Base-by-base conservation (phyloP, 2,113 vertebrate species). In the Chrysemys picta region DNA sequence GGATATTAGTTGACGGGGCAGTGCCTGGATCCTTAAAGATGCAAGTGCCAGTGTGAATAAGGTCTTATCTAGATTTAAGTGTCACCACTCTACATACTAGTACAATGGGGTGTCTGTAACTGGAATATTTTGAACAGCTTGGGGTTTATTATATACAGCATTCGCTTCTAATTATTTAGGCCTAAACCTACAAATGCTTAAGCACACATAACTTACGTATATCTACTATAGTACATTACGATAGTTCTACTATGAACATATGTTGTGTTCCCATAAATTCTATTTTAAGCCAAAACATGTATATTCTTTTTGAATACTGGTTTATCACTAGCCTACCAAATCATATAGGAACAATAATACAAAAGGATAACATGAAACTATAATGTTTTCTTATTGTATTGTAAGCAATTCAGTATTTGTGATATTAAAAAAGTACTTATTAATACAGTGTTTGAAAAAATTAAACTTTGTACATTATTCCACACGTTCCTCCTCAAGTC, bases 391-490 rank as follows among this genome's bases (percentile, higher is more conserved):
- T 7, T 31, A 25, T 93, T 82, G 21, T 6, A 80, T 92, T 82
- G 24, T 4, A 80, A 4, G 10, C 10, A 84, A 76, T 22, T 1
- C 86, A 52, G 8, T 56, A 56, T 11, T 12, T 2, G 35, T 6
- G 75, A 72, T 42, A 19, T 75, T 87, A 80, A 86, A 85, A 12
- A 29, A 53, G 53, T 29, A 95, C 47, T 14, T 62, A n/a, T 47
- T 89, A 59, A 80, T 1, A 4, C 24, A 84, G 50, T 4, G 49
- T 92, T 4, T 95, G 89, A 89, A 90, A 38, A 85, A 89, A 49
- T 54, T 80, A 83, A 92, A 47, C 4, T 27, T 29, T 84, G 85
- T 49, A 49, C 14, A 79, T 79, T 79, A 79, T 29, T 17, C 27
- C 38, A 47, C 29, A 84, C 45, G 62, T 84, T 49, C 6, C 6